Conservation (phyloP, 1,140 invertebrate genomes). For the Hyposmocoma kahamanoa region DNA sequence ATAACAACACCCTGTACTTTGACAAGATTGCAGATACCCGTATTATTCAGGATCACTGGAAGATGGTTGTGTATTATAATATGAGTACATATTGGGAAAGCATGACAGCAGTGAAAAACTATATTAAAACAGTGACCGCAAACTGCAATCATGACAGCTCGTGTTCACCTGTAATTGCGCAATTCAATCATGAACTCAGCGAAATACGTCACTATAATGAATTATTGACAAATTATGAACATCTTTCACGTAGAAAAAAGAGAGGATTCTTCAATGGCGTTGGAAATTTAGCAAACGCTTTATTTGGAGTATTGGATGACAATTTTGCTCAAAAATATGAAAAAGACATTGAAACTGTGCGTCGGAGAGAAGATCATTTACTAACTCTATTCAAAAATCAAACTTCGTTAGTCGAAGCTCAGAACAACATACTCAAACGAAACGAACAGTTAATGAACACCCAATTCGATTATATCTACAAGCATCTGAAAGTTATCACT, state of each 20-base stretch:
- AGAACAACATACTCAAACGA: not conserved
- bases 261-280: not conserved
- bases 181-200: not conserved
- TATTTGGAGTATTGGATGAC: conserved; percentile 1
- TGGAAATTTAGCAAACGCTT: not conserved
- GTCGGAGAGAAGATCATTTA: not conserved
- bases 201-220: conserved; percentile 2
- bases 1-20: not conserved
- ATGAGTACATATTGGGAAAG: not conserved
- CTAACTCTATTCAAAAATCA: not conserved
- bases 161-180: no score
- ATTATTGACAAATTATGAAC: not conserved
- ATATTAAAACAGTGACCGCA: not conserved
- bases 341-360: not conserved
- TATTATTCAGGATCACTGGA: not conserved
- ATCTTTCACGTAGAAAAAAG: not conserved
- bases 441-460: not conserved
- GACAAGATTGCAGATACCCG: not conserved
- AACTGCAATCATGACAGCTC: not conserved
- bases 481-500: not conserved
- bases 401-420: not conserved
- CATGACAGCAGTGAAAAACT: not conserved
- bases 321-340: conserved; percentile 2
- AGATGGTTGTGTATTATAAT: not conserved
- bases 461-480: conserved; percentile 2